Evolutionary conservation across 1,140 invertebrate species (phyloP).

Genomic region (Cotesia chilonis): DNA sequence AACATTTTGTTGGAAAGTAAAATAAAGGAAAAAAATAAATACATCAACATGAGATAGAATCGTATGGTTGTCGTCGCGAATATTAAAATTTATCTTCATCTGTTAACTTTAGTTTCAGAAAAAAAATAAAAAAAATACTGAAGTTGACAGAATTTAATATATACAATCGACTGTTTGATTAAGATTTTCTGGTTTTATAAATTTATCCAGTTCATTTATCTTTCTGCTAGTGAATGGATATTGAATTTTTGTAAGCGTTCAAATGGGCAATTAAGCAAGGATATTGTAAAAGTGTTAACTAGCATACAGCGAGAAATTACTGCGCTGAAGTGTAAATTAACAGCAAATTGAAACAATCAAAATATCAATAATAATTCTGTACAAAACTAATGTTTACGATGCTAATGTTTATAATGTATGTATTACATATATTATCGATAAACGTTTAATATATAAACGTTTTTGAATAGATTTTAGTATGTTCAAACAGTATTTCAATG

Average conservation of each 20-base stretch:
- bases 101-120: neutral
- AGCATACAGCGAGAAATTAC: constrained; percentile 21
- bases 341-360: constrained; percentile 23
- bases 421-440: no score
- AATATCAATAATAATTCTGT: constrained; percentile 23
- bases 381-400: neutral
- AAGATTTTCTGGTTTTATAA: neutral
- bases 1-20: neutral
- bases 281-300: constrained; percentile 22
- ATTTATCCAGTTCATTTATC: constrained; percentile 4
- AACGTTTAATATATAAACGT: no score
- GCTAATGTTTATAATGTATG: no score
- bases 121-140: neutral
- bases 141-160: neutral
- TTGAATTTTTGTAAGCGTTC: constrained; percentile 27
- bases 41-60: no score
- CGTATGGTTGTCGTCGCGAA: no score
- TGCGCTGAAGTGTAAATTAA: constrained; percentile 8
- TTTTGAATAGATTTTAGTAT: no score
- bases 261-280: constrained; percentile 14
- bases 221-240: constrained; percentile 7
- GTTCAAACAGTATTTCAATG: no score
- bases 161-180: constrained; percentile 9
- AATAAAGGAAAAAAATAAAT: neutral
- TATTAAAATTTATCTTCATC: neutral